Evolutionary conservation across 2,797 vertebrate species (phyloP).

Genomic region (Gallinago stenura): DNA sequence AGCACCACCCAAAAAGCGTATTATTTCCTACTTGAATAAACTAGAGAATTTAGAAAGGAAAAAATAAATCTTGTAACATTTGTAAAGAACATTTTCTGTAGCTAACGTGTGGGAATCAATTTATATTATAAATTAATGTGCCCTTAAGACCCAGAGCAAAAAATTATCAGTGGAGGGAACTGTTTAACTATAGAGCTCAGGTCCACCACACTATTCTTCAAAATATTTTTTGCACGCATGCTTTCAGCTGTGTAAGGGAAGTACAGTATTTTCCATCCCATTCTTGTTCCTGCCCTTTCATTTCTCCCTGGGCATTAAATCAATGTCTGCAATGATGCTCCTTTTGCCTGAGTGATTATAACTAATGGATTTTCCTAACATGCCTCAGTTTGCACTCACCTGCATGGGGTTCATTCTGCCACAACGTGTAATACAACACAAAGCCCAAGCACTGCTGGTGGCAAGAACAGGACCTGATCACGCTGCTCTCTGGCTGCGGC

Average conservation of each 20-base stretch:
- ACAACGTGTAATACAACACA: rapidly evolving
- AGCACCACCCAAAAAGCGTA: not conserved
- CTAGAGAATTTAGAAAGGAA: not conserved
- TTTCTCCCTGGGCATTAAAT: not conserved
- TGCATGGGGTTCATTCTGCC: rapidly evolving
- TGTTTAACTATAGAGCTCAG: not conserved
- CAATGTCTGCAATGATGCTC: not conserved
- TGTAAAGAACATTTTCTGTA: not conserved
- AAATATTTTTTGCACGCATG: not conserved
- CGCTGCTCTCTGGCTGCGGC: rapidly evolving
- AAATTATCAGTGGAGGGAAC: not conserved
- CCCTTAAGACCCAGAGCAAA: not conserved
- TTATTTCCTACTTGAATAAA: not conserved
- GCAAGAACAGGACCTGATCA: not conserved
- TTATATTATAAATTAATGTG: not conserved
- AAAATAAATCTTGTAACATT: not conserved
- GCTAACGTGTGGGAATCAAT: not conserved
- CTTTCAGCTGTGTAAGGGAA: not conserved
- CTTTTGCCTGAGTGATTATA: not conserved
- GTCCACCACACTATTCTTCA: not conserved
- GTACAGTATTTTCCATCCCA: not conserved
- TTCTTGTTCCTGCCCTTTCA: not conserved
- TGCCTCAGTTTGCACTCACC: not conserved
- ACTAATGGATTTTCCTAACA: not conserved
- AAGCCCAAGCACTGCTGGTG: rapidly evolving